Percentiles rank a stretch among this genome's conserved stretches.
Evolutionary conservation across 2,113 vertebrate genomes (phyloP).

Genomic region (Bagarius yarrelli): DNA sequence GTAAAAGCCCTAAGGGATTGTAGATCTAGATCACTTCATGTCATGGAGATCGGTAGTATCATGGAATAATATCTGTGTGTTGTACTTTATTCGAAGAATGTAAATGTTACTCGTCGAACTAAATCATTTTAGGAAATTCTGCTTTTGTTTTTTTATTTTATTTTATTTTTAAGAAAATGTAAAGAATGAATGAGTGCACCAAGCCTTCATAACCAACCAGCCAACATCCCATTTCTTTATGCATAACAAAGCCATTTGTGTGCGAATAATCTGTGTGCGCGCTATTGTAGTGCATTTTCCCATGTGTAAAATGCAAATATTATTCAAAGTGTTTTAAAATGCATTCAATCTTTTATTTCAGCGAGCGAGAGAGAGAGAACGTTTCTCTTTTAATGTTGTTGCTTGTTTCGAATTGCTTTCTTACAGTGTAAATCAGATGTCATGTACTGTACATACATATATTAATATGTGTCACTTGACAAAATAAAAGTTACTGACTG

Average conservation of each 20-base stretch:
- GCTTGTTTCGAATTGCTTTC: constrained; percentile 49
- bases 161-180: neutral
- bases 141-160: neutral
- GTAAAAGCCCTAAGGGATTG: constrained; percentile 19
- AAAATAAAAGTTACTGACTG: constrained; percentile 44
- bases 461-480: constrained; percentile 53
- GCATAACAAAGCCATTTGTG: constrained; percentile 37
- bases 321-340: constrained; percentile 31
- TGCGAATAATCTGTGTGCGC: constrained; percentile 7
- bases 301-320: constrained; percentile 36
- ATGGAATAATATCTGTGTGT: constrained; percentile 32
- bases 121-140: constrained; percentile 14
- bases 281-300: constrained; percentile 24
- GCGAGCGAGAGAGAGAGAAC: constrained; percentile 18
- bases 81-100: constrained; percentile 19
- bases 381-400: constrained; percentile 32
- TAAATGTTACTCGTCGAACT: constrained; percentile 29
- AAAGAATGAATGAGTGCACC: constrained; percentile 21
- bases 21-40: constrained; percentile 30
- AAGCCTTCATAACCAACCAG: constrained; percentile 18
- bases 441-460: constrained; percentile 55
- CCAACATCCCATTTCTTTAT: constrained; percentile 5
- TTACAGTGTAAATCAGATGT: constrained; percentile 54
- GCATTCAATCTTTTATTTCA: constrained; percentile 26
- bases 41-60: constrained; percentile 8